Base-by-base conservation (phyloP, 2,797 vertebrate genomes). In the Tachyglossus aculeatus region DNA sequence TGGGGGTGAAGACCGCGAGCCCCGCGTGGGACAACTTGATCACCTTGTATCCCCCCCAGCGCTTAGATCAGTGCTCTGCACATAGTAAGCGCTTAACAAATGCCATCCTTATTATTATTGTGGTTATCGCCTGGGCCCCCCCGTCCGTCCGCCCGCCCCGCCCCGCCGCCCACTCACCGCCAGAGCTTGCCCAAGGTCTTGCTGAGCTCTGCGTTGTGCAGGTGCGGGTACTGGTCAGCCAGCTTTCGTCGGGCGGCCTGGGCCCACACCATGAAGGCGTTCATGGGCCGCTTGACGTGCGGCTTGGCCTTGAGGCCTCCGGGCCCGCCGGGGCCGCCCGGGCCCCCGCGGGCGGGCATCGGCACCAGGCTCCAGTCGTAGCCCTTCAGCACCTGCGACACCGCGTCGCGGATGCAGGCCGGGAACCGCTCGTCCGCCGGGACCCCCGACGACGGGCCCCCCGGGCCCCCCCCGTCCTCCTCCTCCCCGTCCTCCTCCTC, bases 211-310 rank as follows among this genome's bases (percentile, higher is more conserved):
- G 97, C 96, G 80, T 98, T 98, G 92, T 98, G 97, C 64, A 98
- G 95, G 88, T 98, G 96, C 32, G 97, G 97, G 81, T 98, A 97
- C 89, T 98, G 97, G 80, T 97, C 96, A 5, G 96, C 96, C 71
- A 97, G 94, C 79, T 96, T 97, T 70, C 96, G 93, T 47, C 96
- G 94, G 56, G 96, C 96, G 4, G 96, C 96, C 79, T 98, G 96
- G 40, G 97, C 96, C 96, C 96, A 97, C 96, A 99, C 98, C 98
- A 99, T 99, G 92, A 99, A 99, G 5, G 98, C 97, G 83, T 99
- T 99, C 98, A 99, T 99, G 81, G 98, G 98, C 5, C 97, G 88
- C 88, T 99, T 99, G 48, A 99, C 98, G 75, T 98, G 97, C 9
- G 97, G 97, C 69, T 99, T 98, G 76, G 85, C 96, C 84, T 99